phyloP scores from a whole-genome alignment of 2,113 vertebrate genomes.

The Cyanocitta stelleri region DNA sequence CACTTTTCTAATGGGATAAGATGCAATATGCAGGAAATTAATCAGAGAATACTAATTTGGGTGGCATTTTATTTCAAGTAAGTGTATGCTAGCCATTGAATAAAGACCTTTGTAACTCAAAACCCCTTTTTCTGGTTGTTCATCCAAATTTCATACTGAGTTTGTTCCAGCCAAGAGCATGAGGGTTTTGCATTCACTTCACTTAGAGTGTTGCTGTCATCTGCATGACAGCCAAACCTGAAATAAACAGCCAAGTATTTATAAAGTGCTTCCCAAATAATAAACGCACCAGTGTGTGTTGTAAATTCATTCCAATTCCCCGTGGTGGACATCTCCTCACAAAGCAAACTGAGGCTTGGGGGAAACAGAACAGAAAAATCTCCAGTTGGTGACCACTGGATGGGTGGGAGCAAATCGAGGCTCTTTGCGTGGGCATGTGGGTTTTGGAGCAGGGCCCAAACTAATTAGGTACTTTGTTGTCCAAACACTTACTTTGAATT shows the following conservation, averaged over 20 bases:
- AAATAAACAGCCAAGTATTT: neutral
- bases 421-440: rapidly evolving
- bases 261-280: neutral
- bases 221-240: neutral
- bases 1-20: neutral
- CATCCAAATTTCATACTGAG: neutral
- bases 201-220: neutral
- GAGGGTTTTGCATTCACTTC: neutral
- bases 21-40: neutral
- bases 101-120: neutral
- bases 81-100: neutral
- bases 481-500: neutral
- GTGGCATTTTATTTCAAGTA: neutral
- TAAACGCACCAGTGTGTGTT: neutral
- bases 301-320: neutral
- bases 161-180: neutral
- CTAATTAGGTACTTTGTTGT: neutral
- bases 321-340: neutral
- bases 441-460: neutral
- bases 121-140: neutral
- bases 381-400: neutral
- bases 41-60: neutral
- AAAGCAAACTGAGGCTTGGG: neutral
- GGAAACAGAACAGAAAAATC: neutral
- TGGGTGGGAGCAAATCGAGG: neutral